These are phyloP conservation scores for Scolanthus callimorphus DNA, from an alignment of 92 coral and sea anemone genomes.

Conservation along the genomic window DNA sequence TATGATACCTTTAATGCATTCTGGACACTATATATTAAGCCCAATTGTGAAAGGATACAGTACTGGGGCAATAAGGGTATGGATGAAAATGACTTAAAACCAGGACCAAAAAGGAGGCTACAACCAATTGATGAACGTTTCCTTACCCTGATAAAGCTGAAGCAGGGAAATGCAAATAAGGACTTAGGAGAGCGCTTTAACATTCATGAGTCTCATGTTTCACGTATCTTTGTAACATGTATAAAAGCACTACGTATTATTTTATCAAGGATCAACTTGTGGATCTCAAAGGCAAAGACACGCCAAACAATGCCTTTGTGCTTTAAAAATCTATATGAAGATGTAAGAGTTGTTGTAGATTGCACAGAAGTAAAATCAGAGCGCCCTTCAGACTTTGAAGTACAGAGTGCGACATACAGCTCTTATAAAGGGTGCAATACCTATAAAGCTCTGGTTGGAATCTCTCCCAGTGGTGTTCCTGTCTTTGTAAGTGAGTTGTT, in stretches of 20 bases:
- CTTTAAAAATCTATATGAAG: slow-evolving; percentile 44
- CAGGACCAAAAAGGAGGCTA: slow-evolving; percentile 48
- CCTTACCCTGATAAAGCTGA: slow-evolving; percentile 35
- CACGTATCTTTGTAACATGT: slow-evolving; percentile 53
- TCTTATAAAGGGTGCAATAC: slow-evolving; percentile 50
- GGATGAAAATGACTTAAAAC: slow-evolving; percentile 4
- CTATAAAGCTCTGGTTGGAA: slow-evolving; percentile 57
- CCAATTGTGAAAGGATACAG: too few relatives aligned
- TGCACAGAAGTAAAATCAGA: slow-evolving; percentile 60
- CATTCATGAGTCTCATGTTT: slow-evolving; percentile 31
- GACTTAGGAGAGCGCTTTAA: slow-evolving; percentile 62
- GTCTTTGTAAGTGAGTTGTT: slow-evolving; percentile 56
- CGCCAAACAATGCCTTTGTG: slow-evolving; percentile 50
- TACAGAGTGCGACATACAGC: slow-evolving; percentile 52
- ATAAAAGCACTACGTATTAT: slow-evolving; percentile 37
- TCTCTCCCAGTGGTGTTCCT: slow-evolving; percentile 52
- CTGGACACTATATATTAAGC: neutral
- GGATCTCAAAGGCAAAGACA: slow-evolving; percentile 41
- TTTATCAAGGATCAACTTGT: slow-evolving; percentile 29
- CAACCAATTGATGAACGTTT: slow-evolving; percentile 47
- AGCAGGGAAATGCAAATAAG: slow-evolving; percentile 47
- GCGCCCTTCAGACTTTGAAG: slow-evolving; percentile 52
- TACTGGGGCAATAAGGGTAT: too few relatives aligned
- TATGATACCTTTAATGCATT: neutral
- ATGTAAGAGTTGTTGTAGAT: slow-evolving; percentile 42